phyloP scores from a whole-genome alignment of 2,888 invertebrate genomes.

The Troilus luridus region DNA sequence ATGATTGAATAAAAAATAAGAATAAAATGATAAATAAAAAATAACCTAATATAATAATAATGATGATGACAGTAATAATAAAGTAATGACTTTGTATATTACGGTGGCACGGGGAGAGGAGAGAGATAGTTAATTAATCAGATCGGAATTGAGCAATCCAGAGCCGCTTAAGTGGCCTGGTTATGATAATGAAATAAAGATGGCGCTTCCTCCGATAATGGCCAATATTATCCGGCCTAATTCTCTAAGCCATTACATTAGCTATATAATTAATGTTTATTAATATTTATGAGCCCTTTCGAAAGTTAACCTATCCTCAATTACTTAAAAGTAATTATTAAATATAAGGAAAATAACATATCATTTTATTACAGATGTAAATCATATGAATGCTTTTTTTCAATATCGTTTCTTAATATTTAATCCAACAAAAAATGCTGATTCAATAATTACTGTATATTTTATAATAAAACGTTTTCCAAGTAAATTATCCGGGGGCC shows the following conservation, averaged over 20 bases:
- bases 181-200: constrained; percentile 41
- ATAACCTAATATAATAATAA: not conserved
- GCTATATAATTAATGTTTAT: constrained; percentile 27
- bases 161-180: not conserved
- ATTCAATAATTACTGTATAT: no score
- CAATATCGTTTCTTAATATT: no score
- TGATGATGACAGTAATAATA: not conserved
- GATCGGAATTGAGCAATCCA: constrained; percentile 27
- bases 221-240: not conserved
- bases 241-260: not conserved
- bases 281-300: constrained; percentile 20
- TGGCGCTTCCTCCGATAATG: constrained; percentile 31
- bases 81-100: not conserved
- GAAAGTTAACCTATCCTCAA: not conserved
- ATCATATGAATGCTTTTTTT: no score
- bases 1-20: not conserved
- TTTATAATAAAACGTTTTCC: no score
- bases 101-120: no score
- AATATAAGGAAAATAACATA: not conserved
- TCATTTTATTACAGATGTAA: no score
- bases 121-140: not conserved
- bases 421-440: no score
- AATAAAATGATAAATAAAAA: no score
- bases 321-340: not conserved
- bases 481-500: no score